phyloP scores from a whole-genome alignment of 2,888 invertebrate genomes.

The Listrodromus nycthemerus region DNA sequence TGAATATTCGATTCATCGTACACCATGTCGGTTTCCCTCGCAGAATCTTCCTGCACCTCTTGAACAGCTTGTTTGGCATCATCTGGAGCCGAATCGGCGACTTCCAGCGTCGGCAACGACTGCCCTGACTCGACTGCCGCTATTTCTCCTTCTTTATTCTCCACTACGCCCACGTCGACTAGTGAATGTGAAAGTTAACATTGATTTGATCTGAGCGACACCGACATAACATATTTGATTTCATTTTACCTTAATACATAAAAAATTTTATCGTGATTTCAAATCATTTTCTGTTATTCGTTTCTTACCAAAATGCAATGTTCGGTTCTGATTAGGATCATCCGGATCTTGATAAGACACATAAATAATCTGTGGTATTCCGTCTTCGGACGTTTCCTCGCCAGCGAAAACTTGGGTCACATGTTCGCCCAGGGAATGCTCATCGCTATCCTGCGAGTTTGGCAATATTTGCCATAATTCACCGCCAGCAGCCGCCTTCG shows the following conservation, averaged over 20 bases:
- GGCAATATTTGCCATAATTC: slow-evolving; percentile 82
- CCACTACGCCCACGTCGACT: slow-evolving; percentile 78
- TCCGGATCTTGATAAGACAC: slow-evolving; percentile 85
- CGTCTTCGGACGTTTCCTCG: slow-evolving; percentile 80
- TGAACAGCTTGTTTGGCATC: slow-evolving; percentile 66
- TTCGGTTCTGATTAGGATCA: slow-evolving; percentile 83
- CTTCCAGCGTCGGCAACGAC: slow-evolving; percentile 75
- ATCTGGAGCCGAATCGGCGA: slow-evolving; percentile 69
- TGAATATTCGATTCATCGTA: slow-evolving; percentile 79
- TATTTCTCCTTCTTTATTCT: slow-evolving; percentile 72
- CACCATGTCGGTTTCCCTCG: slow-evolving; percentile 74
- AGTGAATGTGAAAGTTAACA: slow-evolving; percentile 20
- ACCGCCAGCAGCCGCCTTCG: slow-evolving; percentile 72
- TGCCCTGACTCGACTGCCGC: slow-evolving; percentile 66
- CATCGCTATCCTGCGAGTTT: slow-evolving; percentile 74
- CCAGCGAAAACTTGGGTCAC: slow-evolving; percentile 78
- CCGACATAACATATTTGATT: background rate
- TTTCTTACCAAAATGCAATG: slow-evolving; percentile 80
- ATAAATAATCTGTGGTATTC: slow-evolving; percentile 85
- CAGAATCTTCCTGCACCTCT: slow-evolving; percentile 68
- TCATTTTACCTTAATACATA: background rate
- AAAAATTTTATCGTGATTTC: background rate
- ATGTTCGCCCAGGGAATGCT: slow-evolving; percentile 75
- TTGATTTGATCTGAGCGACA: background rate
- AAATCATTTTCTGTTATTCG: background rate